Evolutionary conservation across 2,113 vertebrate genomes (phyloP).

Genomic region (Puntigrus tetrazona): DNA sequence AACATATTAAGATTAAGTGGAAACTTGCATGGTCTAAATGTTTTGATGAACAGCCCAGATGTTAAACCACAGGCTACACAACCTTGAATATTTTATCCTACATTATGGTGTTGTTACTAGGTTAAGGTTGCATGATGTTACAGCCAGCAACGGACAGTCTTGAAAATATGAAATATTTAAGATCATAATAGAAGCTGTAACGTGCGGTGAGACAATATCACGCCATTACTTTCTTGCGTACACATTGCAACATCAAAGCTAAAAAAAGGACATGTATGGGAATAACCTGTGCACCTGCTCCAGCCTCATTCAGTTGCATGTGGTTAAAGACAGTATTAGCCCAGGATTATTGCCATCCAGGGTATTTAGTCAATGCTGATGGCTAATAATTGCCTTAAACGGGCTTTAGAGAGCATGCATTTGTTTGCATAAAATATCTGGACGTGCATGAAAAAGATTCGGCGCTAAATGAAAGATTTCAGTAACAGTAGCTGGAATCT

Average conservation of each 20-base stretch:
- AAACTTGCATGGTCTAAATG: not conserved
- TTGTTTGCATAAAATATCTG: not conserved
- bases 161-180: not conserved
- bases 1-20: not conserved
- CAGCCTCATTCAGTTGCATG: constrained; percentile 34
- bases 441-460: not conserved
- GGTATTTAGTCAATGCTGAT: constrained; percentile 36
- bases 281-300: constrained; percentile 40
- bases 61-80: not conserved
- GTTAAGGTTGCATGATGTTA: not conserved
- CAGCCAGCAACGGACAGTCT: not conserved
- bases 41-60: not conserved
- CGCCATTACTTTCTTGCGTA: not conserved
- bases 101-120: not conserved
- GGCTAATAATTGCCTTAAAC: constrained; percentile 15
- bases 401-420: not conserved
- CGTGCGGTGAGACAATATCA: not conserved
- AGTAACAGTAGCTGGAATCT: not conserved
- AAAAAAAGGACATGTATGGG: not conserved
- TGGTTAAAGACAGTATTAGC: constrained; percentile 36
- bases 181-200: not conserved
- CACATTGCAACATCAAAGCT: not conserved
- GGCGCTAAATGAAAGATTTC: not conserved
- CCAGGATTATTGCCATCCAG: constrained; percentile 35
- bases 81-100: not conserved